These are phyloP conservation scores for Orientallactaga bullata DNA, from an alignment of 2,113 vertebrate species.

Conservation along the genomic window DNA sequence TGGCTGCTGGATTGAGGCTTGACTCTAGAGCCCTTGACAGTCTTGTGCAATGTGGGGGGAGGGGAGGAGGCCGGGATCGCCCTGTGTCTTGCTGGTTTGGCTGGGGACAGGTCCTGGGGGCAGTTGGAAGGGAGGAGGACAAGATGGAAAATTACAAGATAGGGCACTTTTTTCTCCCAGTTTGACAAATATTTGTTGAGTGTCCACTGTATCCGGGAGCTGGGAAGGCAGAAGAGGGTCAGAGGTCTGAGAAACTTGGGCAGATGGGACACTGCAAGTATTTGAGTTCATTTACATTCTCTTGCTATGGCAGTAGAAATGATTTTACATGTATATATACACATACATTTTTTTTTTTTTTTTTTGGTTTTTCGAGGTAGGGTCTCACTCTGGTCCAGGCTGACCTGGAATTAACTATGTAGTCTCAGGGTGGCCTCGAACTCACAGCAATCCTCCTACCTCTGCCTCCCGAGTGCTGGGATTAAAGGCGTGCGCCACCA, in stretches of 20 bases:
- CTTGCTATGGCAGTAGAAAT: background rate
- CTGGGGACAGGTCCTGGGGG: conserved; percentile 26
- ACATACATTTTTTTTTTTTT: too few relatives aligned
- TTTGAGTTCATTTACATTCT: background rate
- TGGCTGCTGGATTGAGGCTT: background rate
- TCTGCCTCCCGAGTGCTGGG: too few relatives aligned
- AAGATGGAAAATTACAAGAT: conserved; percentile 82
- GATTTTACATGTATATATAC: too few relatives aligned
- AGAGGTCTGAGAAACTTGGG: conserved; percentile 43
- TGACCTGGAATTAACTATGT: too few relatives aligned
- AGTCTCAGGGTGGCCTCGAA: too few relatives aligned
- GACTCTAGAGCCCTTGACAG: background rate
- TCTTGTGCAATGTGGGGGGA: background rate
- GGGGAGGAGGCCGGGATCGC: background rate
- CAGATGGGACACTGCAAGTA: conserved; percentile 14
- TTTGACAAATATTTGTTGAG: conserved; percentile 81
- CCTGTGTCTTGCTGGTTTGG: background rate
- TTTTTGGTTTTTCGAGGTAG: too few relatives aligned
- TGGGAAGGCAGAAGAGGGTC: conserved; percentile 1
- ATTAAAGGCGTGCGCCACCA: too few relatives aligned
- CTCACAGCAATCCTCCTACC: too few relatives aligned
- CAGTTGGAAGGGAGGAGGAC: conserved; percentile 52
- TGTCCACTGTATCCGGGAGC: conserved; percentile 36
- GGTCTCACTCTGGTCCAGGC: too few relatives aligned
- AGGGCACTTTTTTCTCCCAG: conserved; percentile 37